These are phyloP conservation scores for Rhinolophus ferrumequinum DNA, from an alignment of 2,113 vertebrate genomes.

Conservation along the genomic window DNA sequence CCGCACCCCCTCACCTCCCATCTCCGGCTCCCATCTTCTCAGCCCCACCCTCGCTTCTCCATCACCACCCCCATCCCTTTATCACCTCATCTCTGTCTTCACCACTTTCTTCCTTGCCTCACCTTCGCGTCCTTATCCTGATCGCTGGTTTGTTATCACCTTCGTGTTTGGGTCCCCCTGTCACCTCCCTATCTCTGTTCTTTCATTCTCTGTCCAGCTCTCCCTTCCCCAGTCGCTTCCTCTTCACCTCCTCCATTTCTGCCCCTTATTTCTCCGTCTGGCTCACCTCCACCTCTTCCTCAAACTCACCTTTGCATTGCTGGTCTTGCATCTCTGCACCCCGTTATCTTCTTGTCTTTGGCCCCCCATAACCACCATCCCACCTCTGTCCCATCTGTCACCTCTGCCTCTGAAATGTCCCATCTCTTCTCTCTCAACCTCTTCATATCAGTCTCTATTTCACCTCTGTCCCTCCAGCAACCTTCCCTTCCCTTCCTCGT, in stretches of 20 bases:
- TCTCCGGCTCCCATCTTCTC: not conserved
- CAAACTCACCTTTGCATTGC: not conserved
- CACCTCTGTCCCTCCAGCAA: not conserved
- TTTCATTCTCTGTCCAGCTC: not conserved
- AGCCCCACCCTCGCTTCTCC: constrained; percentile 60
- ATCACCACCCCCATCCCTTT: not conserved
- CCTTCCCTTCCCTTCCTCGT: not conserved
- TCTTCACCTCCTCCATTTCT: not conserved
- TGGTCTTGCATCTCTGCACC: not conserved
- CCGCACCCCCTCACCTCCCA: not conserved
- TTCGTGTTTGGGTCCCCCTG: too few relatives aligned
- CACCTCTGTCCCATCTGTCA: not conserved
- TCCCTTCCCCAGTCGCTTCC: not conserved
- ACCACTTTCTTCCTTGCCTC: not conserved
- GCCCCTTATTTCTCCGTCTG: not conserved
- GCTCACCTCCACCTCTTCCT: not conserved
- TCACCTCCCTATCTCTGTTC: not conserved
- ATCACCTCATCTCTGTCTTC: not conserved
- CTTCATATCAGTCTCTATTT: not conserved
- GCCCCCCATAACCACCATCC: not conserved
- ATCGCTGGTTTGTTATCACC: not conserved
- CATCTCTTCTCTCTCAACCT: not conserved
- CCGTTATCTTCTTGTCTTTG: not conserved
- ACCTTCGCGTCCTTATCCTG: not conserved
- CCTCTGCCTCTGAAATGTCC: not conserved